phyloP scores from a whole-genome alignment of 2,888 invertebrate genomes.

The Eubasilissa splendida region DNA sequence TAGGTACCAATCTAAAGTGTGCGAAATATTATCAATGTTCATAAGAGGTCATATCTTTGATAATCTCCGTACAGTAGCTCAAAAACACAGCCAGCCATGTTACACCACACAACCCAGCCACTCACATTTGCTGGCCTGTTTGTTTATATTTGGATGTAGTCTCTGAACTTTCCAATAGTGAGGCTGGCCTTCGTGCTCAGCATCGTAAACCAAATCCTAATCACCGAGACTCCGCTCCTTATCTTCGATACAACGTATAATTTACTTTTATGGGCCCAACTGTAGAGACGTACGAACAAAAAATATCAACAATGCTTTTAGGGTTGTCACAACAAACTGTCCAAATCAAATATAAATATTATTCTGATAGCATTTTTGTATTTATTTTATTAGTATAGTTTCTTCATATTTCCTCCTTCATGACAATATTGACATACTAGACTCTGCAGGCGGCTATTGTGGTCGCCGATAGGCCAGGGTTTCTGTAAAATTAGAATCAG shows the following conservation, averaged over 20 bases:
- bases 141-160: conserved; percentile 51
- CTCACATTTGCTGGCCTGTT: conserved; percentile 33
- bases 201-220: conserved; percentile 55
- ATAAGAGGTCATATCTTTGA: not conserved
- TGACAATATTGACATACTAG: too few species aligned
- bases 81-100: not conserved
- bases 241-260: conserved; percentile 57
- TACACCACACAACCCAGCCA: not conserved
- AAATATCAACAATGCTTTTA: conserved; percentile 29
- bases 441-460: too few species aligned
- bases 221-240: conserved; percentile 54
- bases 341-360: too few species aligned
- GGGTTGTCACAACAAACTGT: conserved; percentile 39
- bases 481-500: too few species aligned
- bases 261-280: conserved; percentile 57
- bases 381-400: too few species aligned
- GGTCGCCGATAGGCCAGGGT: too few species aligned
- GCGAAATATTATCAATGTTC: too few species aligned
- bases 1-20: too few species aligned
- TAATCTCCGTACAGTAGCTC: not conserved
- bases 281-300: conserved; percentile 41
- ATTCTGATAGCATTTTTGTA: too few species aligned
- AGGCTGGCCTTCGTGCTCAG: conserved; percentile 43
- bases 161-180: conserved; percentile 42
- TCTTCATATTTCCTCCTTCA: too few species aligned